Percentiles rank a stretch among this genome's conserved stretches.
These are phyloP conservation scores for Agelas oroides DNA, from an alignment of 37 sponge, comb jelly and placozoan species.

Conservation along the genomic window DNA sequence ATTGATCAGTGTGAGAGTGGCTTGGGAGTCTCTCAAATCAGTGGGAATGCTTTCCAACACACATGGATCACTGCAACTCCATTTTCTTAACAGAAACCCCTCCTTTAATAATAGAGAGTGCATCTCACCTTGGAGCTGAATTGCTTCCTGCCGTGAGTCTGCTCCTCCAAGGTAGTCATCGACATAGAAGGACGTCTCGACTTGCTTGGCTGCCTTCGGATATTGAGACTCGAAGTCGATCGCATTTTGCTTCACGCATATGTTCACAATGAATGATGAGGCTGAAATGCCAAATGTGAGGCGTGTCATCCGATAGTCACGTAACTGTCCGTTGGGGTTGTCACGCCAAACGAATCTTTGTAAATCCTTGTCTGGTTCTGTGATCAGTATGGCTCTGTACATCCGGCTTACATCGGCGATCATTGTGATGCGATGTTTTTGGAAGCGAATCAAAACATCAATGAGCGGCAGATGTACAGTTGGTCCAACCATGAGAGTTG, in stretches of 20 bases:
- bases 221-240: background rate
- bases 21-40: constrained; percentile 9
- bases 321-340: background rate
- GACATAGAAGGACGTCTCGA: constrained; percentile 32
- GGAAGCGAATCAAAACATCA: constrained; percentile 47
- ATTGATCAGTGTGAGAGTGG: background rate
- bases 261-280: constrained; percentile 57
- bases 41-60: constrained; percentile 13
- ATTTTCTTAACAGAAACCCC: constrained; percentile 42
- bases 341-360: constrained; percentile 56
- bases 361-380: constrained; percentile 24
- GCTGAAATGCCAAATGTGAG: constrained; percentile 60
- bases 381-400: constrained; percentile 38
- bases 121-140: constrained; percentile 22
- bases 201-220: constrained; percentile 1
- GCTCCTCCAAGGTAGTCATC: constrained; percentile 45
- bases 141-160: constrained; percentile 29
- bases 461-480: constrained; percentile 31
- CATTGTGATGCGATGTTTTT: constrained; percentile 28
- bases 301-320: constrained; percentile 55
- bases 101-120: constrained; percentile 1
- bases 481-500: constrained; percentile 47
- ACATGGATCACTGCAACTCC: constrained; percentile 43
- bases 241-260: constrained; percentile 60
- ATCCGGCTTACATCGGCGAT: constrained; percentile 48